These are phyloP conservation scores for Cyphomyrus plagiostoma DNA, from an alignment of 2,113 vertebrate genomes.

Conservation along the genomic window DNA sequence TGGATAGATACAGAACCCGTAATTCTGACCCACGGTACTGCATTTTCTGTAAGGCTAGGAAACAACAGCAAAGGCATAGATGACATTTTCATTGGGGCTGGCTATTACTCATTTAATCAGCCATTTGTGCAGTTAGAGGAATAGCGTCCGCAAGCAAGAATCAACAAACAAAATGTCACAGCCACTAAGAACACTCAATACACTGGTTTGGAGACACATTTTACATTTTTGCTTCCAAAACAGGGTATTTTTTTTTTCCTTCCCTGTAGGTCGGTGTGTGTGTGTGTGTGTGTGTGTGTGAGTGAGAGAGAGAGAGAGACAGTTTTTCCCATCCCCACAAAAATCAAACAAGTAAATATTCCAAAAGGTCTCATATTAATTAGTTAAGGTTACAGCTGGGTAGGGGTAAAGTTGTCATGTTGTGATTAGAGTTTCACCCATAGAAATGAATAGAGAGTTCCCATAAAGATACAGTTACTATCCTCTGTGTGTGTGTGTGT, in stretches of 20 bases:
- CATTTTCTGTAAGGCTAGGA: not conserved
- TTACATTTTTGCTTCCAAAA: not conserved
- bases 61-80: not conserved
- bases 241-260: not conserved
- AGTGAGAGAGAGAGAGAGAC: too few relatives aligned
- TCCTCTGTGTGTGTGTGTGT: too few relatives aligned
- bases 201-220: not conserved
- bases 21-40: not conserved
- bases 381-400: too few relatives aligned
- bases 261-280: not conserved
- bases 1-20: not conserved
- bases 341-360: too few relatives aligned
- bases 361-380: too few relatives aligned
- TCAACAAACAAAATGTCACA: not conserved
- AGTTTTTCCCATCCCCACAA: too few relatives aligned
- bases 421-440: too few relatives aligned
- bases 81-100: not conserved
- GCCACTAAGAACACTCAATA: not conserved
- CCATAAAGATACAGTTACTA: too few relatives aligned
- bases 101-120: not conserved
- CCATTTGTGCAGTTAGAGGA: not conserved
- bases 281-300: not conserved
- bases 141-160: not conserved
- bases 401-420: too few relatives aligned
- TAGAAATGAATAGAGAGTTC: too few relatives aligned